These are phyloP conservation scores for Triplophysa tibetana DNA, from an alignment of 2,113 vertebrate species.

Conservation along the genomic window DNA sequence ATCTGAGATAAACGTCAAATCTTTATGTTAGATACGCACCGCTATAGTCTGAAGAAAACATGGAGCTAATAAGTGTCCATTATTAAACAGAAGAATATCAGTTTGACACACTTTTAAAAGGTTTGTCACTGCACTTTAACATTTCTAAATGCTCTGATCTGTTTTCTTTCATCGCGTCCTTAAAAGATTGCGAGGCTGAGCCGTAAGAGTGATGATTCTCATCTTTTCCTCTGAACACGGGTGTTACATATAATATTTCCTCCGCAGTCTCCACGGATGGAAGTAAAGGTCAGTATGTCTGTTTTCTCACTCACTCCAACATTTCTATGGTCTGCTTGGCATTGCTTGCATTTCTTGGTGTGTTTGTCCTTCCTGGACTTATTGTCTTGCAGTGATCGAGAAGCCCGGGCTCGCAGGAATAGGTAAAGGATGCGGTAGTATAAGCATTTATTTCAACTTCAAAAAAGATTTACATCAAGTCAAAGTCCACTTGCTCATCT, in stretches of 20 bases:
- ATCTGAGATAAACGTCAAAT: too few relatives aligned
- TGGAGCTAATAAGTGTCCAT: too few relatives aligned
- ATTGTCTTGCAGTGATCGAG: slow-evolving; percentile 1
- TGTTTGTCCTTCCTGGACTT: slow-evolving; percentile 8
- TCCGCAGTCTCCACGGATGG: background rate
- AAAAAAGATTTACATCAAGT: too few relatives aligned
- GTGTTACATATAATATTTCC: background rate
- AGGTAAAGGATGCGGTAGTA: background rate
- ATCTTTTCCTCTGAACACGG: background rate
- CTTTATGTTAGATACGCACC: too few relatives aligned
- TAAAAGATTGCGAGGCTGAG: background rate
- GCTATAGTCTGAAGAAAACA: too few relatives aligned
- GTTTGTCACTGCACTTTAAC: too few relatives aligned
- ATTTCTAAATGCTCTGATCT: too few relatives aligned
- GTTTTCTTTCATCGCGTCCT: too few relatives aligned
- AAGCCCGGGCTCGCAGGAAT: background rate
- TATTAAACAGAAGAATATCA: too few relatives aligned
- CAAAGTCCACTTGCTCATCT: too few relatives aligned
- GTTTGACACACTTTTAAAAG: too few relatives aligned
- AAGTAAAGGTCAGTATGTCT: slow-evolving; percentile 40
- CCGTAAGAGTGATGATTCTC: background rate
- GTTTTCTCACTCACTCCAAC: background rate
- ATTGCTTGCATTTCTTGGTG: background rate
- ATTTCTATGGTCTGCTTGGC: slow-evolving; percentile 31
- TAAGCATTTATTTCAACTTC: slow-evolving; percentile 29